Evolutionary conservation across 2,888 invertebrate species (phyloP).

Genomic region (Syrista parreyssii): DNA sequence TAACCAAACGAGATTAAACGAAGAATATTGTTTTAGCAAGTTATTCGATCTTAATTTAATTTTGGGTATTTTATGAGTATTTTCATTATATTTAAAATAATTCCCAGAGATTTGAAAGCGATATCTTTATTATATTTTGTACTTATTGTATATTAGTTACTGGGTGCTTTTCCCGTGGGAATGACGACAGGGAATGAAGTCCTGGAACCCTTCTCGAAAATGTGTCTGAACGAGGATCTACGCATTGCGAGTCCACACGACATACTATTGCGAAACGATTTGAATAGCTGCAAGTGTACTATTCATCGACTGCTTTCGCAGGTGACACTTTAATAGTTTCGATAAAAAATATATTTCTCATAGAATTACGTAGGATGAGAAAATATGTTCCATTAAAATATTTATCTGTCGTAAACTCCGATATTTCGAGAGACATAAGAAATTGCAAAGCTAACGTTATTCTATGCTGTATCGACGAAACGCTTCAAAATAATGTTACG

Average conservation of each 20-base stretch:
- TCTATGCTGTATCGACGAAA: too few species aligned
- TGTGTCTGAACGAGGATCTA: background rate
- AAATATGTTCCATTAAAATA: background rate
- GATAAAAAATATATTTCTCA: background rate
- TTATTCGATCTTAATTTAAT: background rate
- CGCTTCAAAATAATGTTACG: too few species aligned
- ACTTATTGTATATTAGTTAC: background rate
- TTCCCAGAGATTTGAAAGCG: background rate
- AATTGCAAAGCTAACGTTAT: too few species aligned
- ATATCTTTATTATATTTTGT: background rate
- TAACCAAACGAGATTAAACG: too few species aligned
- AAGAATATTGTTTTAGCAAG: too few species aligned
- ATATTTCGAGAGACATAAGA: too few species aligned
- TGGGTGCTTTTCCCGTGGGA: background rate
- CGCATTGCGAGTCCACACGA: background rate
- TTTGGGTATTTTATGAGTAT: background rate
- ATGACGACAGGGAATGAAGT: background rate
- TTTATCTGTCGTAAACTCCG: too few species aligned
- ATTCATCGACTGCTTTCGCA: constrained; percentile 50
- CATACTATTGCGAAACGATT: constrained; percentile 30
- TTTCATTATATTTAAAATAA: background rate
- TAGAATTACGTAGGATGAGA: background rate
- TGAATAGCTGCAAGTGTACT: constrained; percentile 48
- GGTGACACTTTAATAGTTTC: constrained; percentile 32
- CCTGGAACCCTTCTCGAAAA: background rate